Percentiles rank a stretch among this genome's conserved stretches.
phyloP scores from a whole-genome alignment of 2,113 vertebrate species.

The human region GRCh38 chrX:7269501-7270000 shows the following conservation, averaged over 20 bases:
- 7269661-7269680: accelerated
- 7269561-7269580: accelerated
- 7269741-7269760: background rate
- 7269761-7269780: accelerated
- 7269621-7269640: background rate
- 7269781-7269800: accelerated
- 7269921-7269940: background rate
- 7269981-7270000: background rate
- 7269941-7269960: background rate
- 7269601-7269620: too few species aligned
- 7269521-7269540: accelerated
- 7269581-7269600: background rate
- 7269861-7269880: accelerated
- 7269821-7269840: accelerated
- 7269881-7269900: background rate
- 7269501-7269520: background rate
- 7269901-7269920: background rate
- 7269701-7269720: accelerated
- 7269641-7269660: accelerated
- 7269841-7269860: background rate
- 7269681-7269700: too few species aligned
- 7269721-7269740: accelerated
- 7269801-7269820: too few species aligned
- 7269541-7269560: too few species aligned
- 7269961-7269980: background rate